Percentiles rank a stretch among this genome's conserved stretches.
Evolutionary conservation across 2,888 invertebrate genomes (phyloP).

Genomic region (Neoitamus cyanurus): DNA sequence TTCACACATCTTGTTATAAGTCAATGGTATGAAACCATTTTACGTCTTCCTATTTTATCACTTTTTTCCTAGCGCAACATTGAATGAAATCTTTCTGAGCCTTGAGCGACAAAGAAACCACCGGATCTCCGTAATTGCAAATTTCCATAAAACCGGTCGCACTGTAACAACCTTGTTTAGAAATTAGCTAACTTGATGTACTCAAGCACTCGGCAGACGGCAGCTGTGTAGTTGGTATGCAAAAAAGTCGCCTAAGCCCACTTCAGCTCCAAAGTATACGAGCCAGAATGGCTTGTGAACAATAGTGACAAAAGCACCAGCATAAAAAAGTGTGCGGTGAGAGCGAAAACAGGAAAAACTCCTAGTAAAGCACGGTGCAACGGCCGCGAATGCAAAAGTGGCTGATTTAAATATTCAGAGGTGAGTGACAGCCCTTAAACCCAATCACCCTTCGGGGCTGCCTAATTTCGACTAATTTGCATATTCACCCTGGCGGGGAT

Average conservation of each 20-base stretch:
- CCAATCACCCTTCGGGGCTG: background rate
- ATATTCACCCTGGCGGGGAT: background rate
- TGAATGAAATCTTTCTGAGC: too few species aligned
- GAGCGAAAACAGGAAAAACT: background rate
- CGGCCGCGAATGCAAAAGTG: background rate
- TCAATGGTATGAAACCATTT: too few species aligned
- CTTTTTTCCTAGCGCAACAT: too few species aligned
- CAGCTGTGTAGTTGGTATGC: background rate
- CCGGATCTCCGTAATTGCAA: too few species aligned
- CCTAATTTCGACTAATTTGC: conserved; percentile 31
- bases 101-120: too few species aligned
- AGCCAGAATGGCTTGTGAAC: background rate
- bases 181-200: background rate
- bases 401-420: background rate
- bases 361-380: background rate
- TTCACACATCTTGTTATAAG: too few species aligned
- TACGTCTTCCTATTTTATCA: too few species aligned
- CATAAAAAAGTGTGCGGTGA: background rate
- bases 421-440: conserved; percentile 7
- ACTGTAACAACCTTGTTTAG: background rate
- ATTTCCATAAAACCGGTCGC: background rate
- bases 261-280: background rate
- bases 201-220: background rate
- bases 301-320: background rate
- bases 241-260: background rate